Conservation (phyloP, 2,113 vertebrate genomes). For the Pituophis catenifer region DNA sequence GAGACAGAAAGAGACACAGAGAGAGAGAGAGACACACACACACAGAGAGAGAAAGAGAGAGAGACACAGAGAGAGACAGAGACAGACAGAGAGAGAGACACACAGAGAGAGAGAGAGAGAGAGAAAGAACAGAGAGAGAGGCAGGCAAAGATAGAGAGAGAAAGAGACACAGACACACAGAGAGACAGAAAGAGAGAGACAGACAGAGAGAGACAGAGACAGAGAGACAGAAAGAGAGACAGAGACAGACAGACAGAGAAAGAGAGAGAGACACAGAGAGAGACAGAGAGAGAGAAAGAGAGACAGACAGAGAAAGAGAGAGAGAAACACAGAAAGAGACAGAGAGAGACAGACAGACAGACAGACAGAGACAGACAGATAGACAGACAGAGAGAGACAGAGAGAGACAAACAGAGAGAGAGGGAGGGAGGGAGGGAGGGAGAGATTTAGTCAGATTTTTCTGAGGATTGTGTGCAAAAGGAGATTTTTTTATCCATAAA, state of each 20-base stretch:
- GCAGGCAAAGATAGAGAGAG: not conserved
- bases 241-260: not conserved
- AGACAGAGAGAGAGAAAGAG: not conserved
- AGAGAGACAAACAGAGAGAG: not conserved
- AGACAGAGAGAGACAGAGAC: not conserved
- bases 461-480: not conserved
- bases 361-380: not conserved
- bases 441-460: slow-evolving; percentile 45
- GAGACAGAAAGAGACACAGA: not conserved
- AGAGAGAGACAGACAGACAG: no score
- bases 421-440: not conserved
- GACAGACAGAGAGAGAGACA: not conserved
- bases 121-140: fast-evolving
- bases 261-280: not conserved
- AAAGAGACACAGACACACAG: not conserved
- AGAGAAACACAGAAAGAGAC: fast-evolving
- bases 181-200: not conserved
- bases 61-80: not conserved
- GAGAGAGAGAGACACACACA: not conserved
- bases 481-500: not conserved
- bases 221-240: not conserved
- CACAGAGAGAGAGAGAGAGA: not conserved
- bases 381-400: not conserved
- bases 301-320: not conserved
- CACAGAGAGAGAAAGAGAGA: fast-evolving